A percentile compares a stretch with the other conserved stretches of the same genome.
Evolutionary conservation across 92 coral and sea anemone species (phyloP).

Genomic region (Heteractis magnifica): DNA sequence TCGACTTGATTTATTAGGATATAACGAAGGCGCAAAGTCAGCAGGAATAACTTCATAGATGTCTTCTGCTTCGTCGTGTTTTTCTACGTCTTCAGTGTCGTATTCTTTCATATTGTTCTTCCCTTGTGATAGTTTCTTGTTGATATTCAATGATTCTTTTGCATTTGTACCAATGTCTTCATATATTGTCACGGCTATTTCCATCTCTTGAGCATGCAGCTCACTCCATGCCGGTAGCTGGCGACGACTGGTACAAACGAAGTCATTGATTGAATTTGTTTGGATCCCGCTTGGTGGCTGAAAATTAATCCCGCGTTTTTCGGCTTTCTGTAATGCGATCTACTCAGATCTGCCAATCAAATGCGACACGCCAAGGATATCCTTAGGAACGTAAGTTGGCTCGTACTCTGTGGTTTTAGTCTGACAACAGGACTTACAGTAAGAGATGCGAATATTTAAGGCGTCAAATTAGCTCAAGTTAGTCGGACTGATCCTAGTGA

Average conservation of each 20-base stretch:
- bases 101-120: conserved; percentile 12
- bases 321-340: conserved; percentile 18
- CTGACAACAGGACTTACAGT: too few relatives aligned
- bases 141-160: background rate
- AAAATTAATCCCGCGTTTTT: conserved; percentile 30
- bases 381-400: background rate
- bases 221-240: conserved; percentile 49
- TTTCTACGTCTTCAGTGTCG: conserved; percentile 6
- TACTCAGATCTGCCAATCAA: conserved; percentile 20
- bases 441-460: too few relatives aligned
- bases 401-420: too few relatives aligned
- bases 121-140: background rate
- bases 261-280: conserved; percentile 2
- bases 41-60: conserved; percentile 88
- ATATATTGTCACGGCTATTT: conserved; percentile 43
- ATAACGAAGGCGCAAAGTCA: conserved; percentile 44
- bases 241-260: conserved; percentile 42
- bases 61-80: conserved; percentile 63
- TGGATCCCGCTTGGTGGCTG: conserved; percentile 18
- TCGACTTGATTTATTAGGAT: conserved; percentile 45
- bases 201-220: conserved; percentile 34
- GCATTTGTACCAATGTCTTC: conserved; percentile 47
- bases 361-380: background rate
- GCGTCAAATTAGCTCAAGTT: background rate
- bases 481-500: background rate